Evolutionary conservation across 2,113 vertebrate genomes (phyloP).

Genomic region (Myrmecophaga tridactyla): DNA sequence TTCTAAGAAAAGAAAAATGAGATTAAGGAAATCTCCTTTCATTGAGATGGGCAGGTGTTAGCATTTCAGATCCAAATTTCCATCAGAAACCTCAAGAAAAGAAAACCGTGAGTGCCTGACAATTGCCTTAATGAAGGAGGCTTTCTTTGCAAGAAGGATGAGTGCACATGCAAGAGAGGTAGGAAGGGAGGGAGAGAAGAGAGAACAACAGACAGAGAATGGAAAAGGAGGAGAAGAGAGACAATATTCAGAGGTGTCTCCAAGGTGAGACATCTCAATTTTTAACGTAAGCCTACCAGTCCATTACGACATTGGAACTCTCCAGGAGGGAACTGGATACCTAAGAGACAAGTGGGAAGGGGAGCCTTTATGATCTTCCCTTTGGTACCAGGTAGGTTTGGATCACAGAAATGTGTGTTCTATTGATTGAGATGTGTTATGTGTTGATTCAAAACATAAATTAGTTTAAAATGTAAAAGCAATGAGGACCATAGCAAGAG

Average conservation of each 20-base stretch:
- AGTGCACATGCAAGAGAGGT: neutral
- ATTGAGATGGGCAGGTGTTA: neutral
- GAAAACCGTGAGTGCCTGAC: neutral
- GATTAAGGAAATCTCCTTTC: neutral
- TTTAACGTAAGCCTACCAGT: neutral
- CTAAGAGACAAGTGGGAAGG: neutral
- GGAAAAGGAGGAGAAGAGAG: neutral
- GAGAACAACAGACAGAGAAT: neutral
- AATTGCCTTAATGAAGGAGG: neutral
- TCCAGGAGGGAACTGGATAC: neutral
- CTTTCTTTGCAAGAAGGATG: neutral
- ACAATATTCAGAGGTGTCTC: neutral
- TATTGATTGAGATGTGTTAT: neutral
- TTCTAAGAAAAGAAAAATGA: neutral
- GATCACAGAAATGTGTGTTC: neutral
- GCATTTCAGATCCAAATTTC: neutral
- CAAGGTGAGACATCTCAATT: neutral
- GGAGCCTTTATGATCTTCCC: neutral
- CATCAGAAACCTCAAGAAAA: neutral
- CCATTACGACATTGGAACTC: neutral
- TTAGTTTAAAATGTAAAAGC: neutral
- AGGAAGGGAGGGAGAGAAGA: neutral
- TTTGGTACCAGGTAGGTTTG: neutral
- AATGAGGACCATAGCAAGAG: neutral
- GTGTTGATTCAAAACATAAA: neutral